Conservation (phyloP, 1,140 invertebrate species). For the Dendroctonus valens region DNA sequence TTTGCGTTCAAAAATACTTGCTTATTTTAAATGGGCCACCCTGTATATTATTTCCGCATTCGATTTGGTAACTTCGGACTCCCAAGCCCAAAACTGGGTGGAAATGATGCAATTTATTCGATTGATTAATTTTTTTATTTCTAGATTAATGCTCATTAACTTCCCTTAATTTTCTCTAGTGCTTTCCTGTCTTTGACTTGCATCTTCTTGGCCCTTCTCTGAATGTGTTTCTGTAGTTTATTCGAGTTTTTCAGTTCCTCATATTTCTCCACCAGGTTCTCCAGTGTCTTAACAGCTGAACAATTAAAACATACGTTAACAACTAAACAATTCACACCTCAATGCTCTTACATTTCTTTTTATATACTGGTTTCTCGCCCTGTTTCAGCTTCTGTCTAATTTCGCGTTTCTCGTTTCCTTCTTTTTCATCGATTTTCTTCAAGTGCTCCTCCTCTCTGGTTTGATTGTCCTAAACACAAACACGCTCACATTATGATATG, state of each 20-base stretch:
- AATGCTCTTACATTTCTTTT: slow-evolving; percentile 74
- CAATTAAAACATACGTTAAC: slow-evolving; percentile 8
- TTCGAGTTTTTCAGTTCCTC: slow-evolving; percentile 70
- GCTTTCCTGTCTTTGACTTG: slow-evolving; percentile 56
- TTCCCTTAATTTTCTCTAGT: slow-evolving; percentile 39
- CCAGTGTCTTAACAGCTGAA: slow-evolving; percentile 67
- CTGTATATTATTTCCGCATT: no score
- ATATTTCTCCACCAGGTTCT: slow-evolving; percentile 68
- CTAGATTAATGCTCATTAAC: neutral
- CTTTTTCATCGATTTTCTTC: slow-evolving; percentile 64
- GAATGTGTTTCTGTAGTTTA: slow-evolving; percentile 72
- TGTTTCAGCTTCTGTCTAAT: slow-evolving; percentile 56
- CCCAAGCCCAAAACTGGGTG: no score
- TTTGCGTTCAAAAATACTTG: no score
- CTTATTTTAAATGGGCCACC: no score
- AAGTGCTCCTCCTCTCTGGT: slow-evolving; percentile 47
- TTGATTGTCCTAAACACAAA: slow-evolving; percentile 47
- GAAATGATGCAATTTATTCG: no score
- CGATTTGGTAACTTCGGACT: no score
- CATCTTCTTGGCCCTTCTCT: slow-evolving; percentile 69
- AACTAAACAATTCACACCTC: slow-evolving; percentile 20
- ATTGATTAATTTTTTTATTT: neutral
- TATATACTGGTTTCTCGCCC: slow-evolving; percentile 65
- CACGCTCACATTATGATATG: no score
- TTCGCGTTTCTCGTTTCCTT: slow-evolving; percentile 59